Base-by-base conservation (phyloP, 2,797 vertebrate species). In the Bucorvus abyssinicus region DNA sequence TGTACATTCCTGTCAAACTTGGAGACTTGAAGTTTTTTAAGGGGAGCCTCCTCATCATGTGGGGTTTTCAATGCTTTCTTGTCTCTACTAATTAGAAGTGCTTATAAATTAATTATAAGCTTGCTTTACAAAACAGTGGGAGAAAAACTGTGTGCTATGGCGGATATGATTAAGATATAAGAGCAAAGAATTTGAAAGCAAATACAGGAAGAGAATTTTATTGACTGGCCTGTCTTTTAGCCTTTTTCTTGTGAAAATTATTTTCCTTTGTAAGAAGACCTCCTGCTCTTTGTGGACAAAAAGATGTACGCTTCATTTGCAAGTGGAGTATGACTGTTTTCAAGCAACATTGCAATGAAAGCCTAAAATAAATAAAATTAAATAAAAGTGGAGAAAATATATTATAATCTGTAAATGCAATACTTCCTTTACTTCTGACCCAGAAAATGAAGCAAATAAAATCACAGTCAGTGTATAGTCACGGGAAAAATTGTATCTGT, bases 41-140 rank as follows among this genome's bases (percentile, higher is more conserved):
- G 38, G 36, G 56, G 34, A 94, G 14, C 6, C 67, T 76, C 74
- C 64, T 89, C 77, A 50, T 94, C 56, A 60, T 79, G 52, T 74
- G 32, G 19, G 53, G 19, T 80, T 93, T 93, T 90, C 45, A 78
- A 14, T 56, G 60, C 32, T 63, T 78, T 18, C 52, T 79, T 88
- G 85, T 96, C 93, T 93, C 53, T 71, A 53, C 67, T 94, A 94
- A 96, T 94, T 94, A 95, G 87, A 93, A 94, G 27, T 60, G 30
- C 36, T 93, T 94, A 90, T 95, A 95, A 96, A 97, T 94, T 94
- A 94, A 94, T 93, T 91, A 91, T 89, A 87, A 95, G 9, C 12
- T n/a, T 93, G 8, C 29, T 83, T 96, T 93, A 74, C 36, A 91
- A 95, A 79, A 22, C 80, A 93, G 67, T 91, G 70, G 93, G 49